Percentiles rank a stretch among this genome's conserved stretches.
Evolutionary conservation across 2,888 invertebrate species (phyloP).

Genomic region (Dioctria rufipes): DNA sequence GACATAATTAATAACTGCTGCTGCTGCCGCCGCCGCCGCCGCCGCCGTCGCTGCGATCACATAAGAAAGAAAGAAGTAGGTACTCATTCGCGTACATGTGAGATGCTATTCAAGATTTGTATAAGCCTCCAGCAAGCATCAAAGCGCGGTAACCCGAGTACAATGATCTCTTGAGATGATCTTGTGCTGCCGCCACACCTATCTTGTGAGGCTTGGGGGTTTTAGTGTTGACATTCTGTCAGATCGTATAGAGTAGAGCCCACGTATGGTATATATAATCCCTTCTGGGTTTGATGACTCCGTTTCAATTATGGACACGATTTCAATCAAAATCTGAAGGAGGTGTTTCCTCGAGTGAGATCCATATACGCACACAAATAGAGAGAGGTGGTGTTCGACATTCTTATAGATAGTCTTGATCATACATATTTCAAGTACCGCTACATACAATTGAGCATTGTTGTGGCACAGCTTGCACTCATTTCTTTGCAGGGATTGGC

Average conservation of each 20-base stretch:
- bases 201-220: neutral
- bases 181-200: slow-evolving; percentile 37
- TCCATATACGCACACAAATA: no score
- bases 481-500: slow-evolving; percentile 1
- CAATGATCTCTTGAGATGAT: slow-evolving; percentile 31
- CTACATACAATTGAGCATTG: slow-evolving; percentile 10
- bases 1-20: slow-evolving; percentile 28
- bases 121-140: neutral
- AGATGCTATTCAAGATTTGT: neutral
- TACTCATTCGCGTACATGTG: neutral
- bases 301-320: slow-evolving; percentile 32
- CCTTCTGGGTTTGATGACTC: slow-evolving; percentile 15
- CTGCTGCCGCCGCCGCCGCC: no score
- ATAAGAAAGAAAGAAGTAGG: no score
- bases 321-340: slow-evolving; percentile 33
- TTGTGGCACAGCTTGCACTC: slow-evolving; percentile 15
- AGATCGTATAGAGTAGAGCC: slow-evolving; percentile 3
- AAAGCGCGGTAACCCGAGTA: slow-evolving; percentile 32
- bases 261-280: slow-evolving; percentile 13
- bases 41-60: no score
- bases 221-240: slow-evolving; percentile 42
- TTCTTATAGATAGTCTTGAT: neutral
- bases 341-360: slow-evolving; percentile 4
- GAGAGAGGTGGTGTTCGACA: slow-evolving; percentile 9
- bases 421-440: neutral